phyloP scores from a whole-genome alignment of 2,888 invertebrate species.

The Dolichopus griseipennis region DNA sequence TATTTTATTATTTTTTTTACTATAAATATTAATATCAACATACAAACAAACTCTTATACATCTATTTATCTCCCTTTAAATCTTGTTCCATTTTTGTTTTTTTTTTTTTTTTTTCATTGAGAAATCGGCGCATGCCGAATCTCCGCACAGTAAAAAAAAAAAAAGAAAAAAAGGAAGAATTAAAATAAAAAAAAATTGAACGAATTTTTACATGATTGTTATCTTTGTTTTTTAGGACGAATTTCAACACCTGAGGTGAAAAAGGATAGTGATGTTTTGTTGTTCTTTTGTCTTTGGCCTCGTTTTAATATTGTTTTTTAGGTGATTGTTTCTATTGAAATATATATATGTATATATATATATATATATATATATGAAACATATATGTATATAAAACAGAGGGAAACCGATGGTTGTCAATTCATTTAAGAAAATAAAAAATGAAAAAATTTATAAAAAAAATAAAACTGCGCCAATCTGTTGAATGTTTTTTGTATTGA shows the following conservation, averaged over 20 bases:
- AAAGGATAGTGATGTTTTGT: neutral
- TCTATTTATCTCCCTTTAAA: no score
- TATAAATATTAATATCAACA: no score
- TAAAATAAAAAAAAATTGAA: no score
- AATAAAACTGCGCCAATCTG: neutral
- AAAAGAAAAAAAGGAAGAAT: neutral
- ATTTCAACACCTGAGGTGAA: neutral
- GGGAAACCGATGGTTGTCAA: constrained; percentile 14
- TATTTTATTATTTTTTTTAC: no score
- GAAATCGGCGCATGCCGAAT: constrained; percentile 6
- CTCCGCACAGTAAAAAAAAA: neutral
- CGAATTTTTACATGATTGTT: neutral
- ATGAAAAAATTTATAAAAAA: constrained; percentile 2
- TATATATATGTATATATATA: neutral
- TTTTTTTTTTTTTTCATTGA: neutral
- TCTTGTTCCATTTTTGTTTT: no score
- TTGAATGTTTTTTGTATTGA: neutral
- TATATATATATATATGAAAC: constrained; percentile 12
- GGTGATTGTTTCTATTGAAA: neutral
- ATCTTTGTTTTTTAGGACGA: neutral
- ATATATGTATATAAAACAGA: constrained; percentile 21
- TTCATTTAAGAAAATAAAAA: neutral
- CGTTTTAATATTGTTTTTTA: neutral
- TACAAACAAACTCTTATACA: no score
- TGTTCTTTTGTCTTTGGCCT: constrained; percentile 4